Percentiles rank a stretch among this genome's conserved stretches.
Evolutionary conservation across 2,888 invertebrate species (phyloP).

Genomic region (Hirudinaria manillensis): DNA sequence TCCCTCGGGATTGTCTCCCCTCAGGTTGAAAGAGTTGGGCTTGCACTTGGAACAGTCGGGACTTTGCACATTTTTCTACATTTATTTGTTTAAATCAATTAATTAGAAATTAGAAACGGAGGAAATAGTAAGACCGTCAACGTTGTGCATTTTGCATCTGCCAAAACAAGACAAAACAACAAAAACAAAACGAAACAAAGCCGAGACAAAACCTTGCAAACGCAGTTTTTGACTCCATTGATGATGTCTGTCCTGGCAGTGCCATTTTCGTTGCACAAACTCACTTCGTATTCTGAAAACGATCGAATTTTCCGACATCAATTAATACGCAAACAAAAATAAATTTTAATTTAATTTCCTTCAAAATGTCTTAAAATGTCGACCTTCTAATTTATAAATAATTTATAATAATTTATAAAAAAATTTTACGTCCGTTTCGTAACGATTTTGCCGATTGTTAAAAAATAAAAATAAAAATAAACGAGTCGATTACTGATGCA

Average conservation of each 20-base stretch:
- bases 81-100: conserved; percentile 49
- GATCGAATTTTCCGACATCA: background rate
- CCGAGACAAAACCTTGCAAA: background rate
- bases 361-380: background rate
- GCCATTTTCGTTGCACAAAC: background rate
- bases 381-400: too few species aligned
- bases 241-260: background rate
- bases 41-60: conserved; percentile 71
- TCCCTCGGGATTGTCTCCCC: conserved; percentile 75
- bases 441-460: too few species aligned
- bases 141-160: background rate
- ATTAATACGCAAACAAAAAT: background rate
- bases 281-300: background rate
- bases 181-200: too few species aligned
- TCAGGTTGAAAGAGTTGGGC: conserved; percentile 71
- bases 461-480: too few species aligned
- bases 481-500: too few species aligned
- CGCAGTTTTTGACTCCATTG: background rate
- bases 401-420: too few species aligned
- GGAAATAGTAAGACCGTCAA: background rate
- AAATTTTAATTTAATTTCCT: background rate
- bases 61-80: conserved; percentile 63
- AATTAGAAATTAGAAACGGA: background rate
- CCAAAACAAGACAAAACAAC: too few species aligned
- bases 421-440: too few species aligned